Conservation (phyloP, 2,113 vertebrate genomes). For the Fregetta grallaria region DNA sequence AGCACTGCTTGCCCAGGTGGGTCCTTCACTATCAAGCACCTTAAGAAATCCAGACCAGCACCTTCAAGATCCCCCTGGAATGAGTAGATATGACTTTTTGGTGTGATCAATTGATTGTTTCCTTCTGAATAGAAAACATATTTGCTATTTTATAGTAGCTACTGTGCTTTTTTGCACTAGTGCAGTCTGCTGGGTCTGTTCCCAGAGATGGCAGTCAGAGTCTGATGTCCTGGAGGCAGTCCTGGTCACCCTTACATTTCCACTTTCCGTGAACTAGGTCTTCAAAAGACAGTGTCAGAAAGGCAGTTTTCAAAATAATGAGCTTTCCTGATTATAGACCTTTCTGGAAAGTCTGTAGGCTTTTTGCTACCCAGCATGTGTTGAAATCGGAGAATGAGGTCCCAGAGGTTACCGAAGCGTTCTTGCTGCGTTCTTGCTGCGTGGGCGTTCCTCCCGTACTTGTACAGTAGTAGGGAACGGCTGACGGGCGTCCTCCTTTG, state of each 20-base stretch:
- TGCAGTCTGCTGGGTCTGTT: neutral
- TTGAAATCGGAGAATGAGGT: neutral
- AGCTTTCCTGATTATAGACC: neutral
- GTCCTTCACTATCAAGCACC: constrained; percentile 51
- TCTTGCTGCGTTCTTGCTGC: neutral
- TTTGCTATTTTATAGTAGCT: neutral
- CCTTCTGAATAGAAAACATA: neutral
- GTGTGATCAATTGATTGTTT: neutral
- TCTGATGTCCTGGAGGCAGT: neutral
- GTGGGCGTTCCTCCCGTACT: neutral
- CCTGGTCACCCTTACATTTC: neutral
- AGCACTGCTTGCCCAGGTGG: constrained; percentile 22
- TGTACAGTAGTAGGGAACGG: accelerated
- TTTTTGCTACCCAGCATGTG: neutral
- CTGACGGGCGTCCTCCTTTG: accelerated
- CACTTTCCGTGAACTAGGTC: accelerated
- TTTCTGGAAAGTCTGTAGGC: neutral
- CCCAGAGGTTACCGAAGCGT: neutral
- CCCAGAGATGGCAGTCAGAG: neutral
- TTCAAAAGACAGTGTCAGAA: neutral
- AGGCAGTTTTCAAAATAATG: neutral
- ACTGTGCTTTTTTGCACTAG: neutral
- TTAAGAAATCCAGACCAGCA: constrained; percentile 54
- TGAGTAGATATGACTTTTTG: neutral
- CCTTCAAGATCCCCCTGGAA: constrained; percentile 23